Conservation (phyloP, 2,113 vertebrate species). For the Ammodytes dubius region DNA sequence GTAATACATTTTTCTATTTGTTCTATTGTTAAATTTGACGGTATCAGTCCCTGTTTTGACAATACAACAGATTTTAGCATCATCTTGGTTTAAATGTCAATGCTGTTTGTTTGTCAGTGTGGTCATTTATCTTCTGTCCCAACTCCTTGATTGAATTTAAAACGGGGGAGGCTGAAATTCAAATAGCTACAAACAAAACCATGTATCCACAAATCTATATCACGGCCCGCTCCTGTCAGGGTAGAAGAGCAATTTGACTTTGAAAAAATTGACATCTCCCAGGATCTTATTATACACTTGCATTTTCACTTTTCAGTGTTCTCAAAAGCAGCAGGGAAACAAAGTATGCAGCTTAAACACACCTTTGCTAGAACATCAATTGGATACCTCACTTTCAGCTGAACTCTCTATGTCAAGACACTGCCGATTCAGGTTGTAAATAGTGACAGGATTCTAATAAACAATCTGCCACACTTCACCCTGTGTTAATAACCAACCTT, state of each 20-base stretch:
- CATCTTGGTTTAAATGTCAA: conserved; percentile 29
- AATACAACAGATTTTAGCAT: not conserved
- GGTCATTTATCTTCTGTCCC: conserved; percentile 14
- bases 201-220: conserved; percentile 1
- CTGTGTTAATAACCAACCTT: conserved; percentile 85
- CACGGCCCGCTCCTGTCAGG: conserved; percentile 2
- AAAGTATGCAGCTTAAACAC: conserved; percentile 35
- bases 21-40: not conserved
- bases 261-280: conserved; percentile 38
- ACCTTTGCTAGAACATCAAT: conserved; percentile 70
- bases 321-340: conserved; percentile 48
- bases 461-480: conserved; percentile 84
- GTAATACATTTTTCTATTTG: not conserved
- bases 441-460: conserved; percentile 85
- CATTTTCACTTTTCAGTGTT: conserved; percentile 30
- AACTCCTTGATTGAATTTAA: conserved; percentile 27
- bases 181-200: conserved; percentile 13
- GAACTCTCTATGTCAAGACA: conserved; percentile 81
- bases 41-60: not conserved
- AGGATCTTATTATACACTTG: conserved; percentile 9
- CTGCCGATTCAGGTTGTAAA: conserved; percentile 78
- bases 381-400: conserved; percentile 73
- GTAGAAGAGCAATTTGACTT: conserved; percentile 41
- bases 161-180: conserved; percentile 7
- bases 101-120: conserved; percentile 30